Percentiles rank a stretch among this genome's conserved stretches.
These are phyloP conservation scores for Eriosoma lanigerum DNA, from an alignment of 1,140 invertebrate species.

Conservation along the genomic window DNA sequence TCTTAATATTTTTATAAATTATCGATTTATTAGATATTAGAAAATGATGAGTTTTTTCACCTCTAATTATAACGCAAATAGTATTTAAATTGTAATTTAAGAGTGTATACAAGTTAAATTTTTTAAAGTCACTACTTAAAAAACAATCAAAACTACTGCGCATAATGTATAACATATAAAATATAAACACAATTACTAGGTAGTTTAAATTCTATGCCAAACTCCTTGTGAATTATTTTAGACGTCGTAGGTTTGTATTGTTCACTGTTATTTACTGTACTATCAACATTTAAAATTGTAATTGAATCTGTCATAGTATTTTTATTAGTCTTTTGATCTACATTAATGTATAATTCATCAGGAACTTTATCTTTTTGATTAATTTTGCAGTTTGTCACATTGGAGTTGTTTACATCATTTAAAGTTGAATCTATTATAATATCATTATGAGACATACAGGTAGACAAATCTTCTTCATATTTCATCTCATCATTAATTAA, in stretches of 20 bases:
- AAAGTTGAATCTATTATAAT: not conserved
- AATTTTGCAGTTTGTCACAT: not conserved
- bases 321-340: not conserved
- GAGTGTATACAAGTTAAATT: no score
- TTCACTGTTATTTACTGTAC: not conserved
- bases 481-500: no score
- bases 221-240: not conserved
- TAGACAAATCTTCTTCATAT: not conserved
- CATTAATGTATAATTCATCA: not conserved
- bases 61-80: no score
- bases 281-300: not conserved
- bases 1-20: no score
- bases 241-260: not conserved
- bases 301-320: not conserved
- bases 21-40: no score
- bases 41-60: no score
- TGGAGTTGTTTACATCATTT: not conserved
- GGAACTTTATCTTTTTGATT: not conserved
- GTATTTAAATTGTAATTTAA: no score
- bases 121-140: no score
- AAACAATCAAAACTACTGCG: no score
- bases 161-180: no score
- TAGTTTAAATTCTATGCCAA: not conserved
- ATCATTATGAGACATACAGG: not conserved
- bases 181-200: conserved; percentile 21